phyloP scores from a whole-genome alignment of 30 jellyfish, hydroid and myxozoan species.

The Chrysaora quinquecirrha region DNA sequence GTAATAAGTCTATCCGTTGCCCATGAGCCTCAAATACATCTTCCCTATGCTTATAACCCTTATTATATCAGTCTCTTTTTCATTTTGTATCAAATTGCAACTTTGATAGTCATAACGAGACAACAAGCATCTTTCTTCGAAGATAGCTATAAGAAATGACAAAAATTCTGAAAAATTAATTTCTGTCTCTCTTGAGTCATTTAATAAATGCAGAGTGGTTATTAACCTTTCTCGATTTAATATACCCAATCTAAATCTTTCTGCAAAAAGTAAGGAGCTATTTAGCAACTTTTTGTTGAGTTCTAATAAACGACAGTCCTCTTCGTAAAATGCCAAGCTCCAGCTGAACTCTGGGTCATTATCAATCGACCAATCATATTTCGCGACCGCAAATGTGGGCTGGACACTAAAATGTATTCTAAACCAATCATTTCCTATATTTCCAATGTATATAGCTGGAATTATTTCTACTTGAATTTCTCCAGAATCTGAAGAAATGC shows the following conservation, averaged over 20 bases:
- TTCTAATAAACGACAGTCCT: neutral
- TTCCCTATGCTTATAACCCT: neutral
- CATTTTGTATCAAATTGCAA: neutral
- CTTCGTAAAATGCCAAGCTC: neutral
- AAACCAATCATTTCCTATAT: neutral
- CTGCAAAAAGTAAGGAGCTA: neutral
- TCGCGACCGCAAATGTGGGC: conserved; percentile 8
- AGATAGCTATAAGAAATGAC: neutral
- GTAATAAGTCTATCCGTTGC: no score
- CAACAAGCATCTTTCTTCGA: neutral
- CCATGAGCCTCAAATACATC: neutral
- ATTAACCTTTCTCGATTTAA: neutral
- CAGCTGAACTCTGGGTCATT: conserved; percentile 6
- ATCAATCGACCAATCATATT: neutral
- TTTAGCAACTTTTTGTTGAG: neutral
- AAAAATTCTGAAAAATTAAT: neutral
- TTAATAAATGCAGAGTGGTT: neutral
- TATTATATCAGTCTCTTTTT: neutral
- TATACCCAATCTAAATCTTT: neutral
- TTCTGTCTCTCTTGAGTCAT: neutral
- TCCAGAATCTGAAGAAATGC: neutral
- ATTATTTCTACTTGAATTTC: neutral
- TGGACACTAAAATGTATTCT: neutral
- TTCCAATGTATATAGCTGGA: neutral
- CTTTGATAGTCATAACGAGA: neutral